Percentiles rank a stretch among this genome's conserved stretches.
Evolutionary conservation across 2,113 vertebrate genomes (phyloP).

Genomic region (Catharus fuscescens): DNA sequence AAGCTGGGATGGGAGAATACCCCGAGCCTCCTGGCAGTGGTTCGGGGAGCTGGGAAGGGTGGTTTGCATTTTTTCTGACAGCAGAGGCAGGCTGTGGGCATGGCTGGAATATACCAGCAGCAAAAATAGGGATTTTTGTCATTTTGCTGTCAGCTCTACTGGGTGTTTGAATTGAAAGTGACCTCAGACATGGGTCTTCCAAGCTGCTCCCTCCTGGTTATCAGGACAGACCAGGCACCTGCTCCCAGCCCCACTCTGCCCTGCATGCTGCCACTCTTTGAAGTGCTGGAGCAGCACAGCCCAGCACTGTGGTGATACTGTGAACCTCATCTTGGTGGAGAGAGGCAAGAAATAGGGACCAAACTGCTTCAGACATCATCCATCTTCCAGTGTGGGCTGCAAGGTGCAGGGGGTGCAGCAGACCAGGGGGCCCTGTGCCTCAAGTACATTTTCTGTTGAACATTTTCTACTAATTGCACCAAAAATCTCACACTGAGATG

Average conservation of each 20-base stretch:
- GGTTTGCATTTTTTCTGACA: background rate
- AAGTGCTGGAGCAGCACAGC: background rate
- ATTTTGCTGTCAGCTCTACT: background rate
- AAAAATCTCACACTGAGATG: background rate
- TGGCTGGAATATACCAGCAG: background rate
- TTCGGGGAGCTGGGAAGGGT: background rate
- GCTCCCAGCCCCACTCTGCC: background rate
- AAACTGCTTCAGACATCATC: background rate
- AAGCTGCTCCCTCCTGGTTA: background rate
- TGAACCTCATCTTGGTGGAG: background rate
- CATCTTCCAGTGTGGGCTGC: background rate
- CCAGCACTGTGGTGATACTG: rapidly evolving
- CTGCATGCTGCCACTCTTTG: background rate
- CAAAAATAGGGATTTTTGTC: background rate
- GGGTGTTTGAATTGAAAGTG: background rate
- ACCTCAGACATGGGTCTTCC: background rate
- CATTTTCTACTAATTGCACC: background rate
- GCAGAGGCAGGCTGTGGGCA: background rate
- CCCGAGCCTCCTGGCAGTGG: background rate
- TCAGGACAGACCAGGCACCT: background rate
- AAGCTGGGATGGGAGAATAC: background rate
- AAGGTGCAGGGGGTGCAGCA: background rate
- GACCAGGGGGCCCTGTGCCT: background rate
- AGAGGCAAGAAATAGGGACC: background rate
- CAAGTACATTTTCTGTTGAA: background rate